These are phyloP conservation scores for Vollenhovia emeryi DNA, from an alignment of 1,140 invertebrate species.

Conservation along the genomic window DNA sequence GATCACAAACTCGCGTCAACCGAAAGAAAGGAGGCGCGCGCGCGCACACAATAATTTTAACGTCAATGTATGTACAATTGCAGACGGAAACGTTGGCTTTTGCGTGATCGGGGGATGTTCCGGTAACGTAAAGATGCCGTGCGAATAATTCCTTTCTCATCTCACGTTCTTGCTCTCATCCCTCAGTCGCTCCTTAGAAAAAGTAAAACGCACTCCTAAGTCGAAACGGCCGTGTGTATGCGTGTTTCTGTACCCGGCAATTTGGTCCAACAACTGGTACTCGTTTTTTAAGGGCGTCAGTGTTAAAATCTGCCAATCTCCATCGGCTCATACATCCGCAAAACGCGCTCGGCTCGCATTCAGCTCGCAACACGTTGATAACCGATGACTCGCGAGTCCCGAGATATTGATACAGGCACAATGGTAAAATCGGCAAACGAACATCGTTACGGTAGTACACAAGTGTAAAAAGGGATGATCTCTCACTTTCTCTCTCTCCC, in stretches of 20 bases:
- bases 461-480: conserved; percentile 8
- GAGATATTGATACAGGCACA: conserved; percentile 46
- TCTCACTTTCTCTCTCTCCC: background rate
- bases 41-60: background rate
- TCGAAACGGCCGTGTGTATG: conserved; percentile 50
- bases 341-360: background rate
- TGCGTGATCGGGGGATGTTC: background rate
- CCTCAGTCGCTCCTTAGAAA: conserved; percentile 53
- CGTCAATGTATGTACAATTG: conserved; percentile 2
- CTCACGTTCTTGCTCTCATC: conserved; percentile 52
- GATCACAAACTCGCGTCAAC: background rate
- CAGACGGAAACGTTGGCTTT: background rate
- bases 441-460: conserved; percentile 22
- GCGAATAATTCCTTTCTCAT: conserved; percentile 25
- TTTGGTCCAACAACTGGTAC: conserved; percentile 78
- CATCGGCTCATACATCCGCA: conserved; percentile 45
- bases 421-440: conserved; percentile 45
- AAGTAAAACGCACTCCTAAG: conserved; percentile 66
- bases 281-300: conserved; percentile 66
- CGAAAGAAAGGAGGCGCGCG: background rate
- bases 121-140: conserved; percentile 42
- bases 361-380: background rate
- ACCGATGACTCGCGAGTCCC: conserved; percentile 11
- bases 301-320: conserved; percentile 73
- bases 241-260: conserved; percentile 44